A percentile compares a stretch with the other conserved stretches of the same genome.
Evolutionary conservation across 2,113 vertebrate species (phyloP).

Genomic region (Emydocephalus ijimae): DNA sequence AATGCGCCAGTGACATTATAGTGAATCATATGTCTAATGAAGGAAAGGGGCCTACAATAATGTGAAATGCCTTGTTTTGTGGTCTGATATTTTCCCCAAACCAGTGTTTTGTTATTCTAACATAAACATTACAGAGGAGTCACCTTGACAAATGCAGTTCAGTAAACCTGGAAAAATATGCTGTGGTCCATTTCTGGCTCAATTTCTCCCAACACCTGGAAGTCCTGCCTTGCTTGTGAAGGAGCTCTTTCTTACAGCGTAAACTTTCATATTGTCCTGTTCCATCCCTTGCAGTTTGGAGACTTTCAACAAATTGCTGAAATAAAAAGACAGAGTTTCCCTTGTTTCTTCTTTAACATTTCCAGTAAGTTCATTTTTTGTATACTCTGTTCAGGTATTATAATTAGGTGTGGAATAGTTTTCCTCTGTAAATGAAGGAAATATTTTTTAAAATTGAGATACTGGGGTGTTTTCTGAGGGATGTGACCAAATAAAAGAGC

Average conservation of each 20-base stretch:
- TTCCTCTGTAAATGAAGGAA: constrained; percentile 70
- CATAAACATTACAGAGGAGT: background rate
- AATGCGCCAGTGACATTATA: background rate
- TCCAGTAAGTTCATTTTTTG: constrained; percentile 75
- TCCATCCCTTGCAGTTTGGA: constrained; percentile 42
- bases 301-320: constrained; percentile 56
- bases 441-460: constrained; percentile 63
- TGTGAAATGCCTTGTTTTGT: background rate
- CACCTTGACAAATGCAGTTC: background rate
- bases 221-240: constrained; percentile 50
- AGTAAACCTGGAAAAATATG: background rate
- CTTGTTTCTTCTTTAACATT: constrained; percentile 74
- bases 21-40: background rate
- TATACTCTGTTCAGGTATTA: constrained; percentile 71
- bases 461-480: constrained; percentile 69
- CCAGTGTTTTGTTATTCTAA: background rate
- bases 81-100: background rate
- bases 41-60: background rate
- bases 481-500: constrained; percentile 45
- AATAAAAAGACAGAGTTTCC: constrained; percentile 68
- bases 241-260: constrained; percentile 60
- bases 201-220: constrained; percentile 46
- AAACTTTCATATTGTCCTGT: constrained; percentile 61
- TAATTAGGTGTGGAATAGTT: constrained; percentile 82
- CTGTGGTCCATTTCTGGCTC: background rate